Evolutionary conservation across 1,140 invertebrate genomes (phyloP).

Genomic region (Lamellibrachia luymesi): DNA sequence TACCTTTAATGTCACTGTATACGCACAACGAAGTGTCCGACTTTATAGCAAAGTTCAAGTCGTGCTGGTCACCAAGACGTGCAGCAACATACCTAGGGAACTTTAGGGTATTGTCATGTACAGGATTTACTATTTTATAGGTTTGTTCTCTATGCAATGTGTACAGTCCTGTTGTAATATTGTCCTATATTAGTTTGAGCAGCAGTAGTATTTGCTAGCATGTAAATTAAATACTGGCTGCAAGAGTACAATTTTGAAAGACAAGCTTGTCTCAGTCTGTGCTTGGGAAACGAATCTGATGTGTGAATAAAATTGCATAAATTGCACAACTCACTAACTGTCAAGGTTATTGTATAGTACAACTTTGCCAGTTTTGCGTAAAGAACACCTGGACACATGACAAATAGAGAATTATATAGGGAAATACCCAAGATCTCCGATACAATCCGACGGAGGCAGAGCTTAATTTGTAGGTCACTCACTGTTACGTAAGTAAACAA

Average conservation of each 20-base stretch:
- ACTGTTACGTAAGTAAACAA: no score
- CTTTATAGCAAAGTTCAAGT: not conserved
- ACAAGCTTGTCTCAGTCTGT: not conserved
- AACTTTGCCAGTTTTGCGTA: no score
- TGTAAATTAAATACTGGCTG: not conserved
- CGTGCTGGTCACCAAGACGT: not conserved
- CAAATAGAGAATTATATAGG: no score
- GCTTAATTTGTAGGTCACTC: no score
- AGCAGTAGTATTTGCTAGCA: not conserved
- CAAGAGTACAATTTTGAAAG: not conserved
- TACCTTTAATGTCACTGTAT: not conserved
- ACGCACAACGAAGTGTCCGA: not conserved
- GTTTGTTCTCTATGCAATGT: not conserved
- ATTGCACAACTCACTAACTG: no score
- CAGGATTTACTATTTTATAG: not conserved
- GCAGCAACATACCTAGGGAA: not conserved
- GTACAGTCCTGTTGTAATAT: not conserved
- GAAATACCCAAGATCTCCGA: no score
- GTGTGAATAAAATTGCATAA: not conserved
- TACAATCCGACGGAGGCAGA: no score
- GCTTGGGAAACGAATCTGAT: not conserved
- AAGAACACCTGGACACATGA: no score
- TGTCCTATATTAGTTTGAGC: not conserved
- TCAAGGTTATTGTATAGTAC: no score
- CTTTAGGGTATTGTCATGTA: not conserved